These are phyloP conservation scores for Vulpes ferrilata DNA, from an alignment of 2,113 vertebrate genomes.

Conservation along the genomic window DNA sequence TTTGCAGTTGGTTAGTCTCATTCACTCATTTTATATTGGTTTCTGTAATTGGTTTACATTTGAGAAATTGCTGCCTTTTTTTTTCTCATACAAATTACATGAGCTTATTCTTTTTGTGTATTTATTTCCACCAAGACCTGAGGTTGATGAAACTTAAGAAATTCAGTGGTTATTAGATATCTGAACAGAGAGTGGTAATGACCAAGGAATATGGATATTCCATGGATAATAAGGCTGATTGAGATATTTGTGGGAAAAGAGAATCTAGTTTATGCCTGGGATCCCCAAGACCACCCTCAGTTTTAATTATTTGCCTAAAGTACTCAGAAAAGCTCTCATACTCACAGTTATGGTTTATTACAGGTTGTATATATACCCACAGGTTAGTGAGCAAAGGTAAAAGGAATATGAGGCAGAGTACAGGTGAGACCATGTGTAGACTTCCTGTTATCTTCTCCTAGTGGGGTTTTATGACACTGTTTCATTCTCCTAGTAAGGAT, in stretches of 20 bases:
- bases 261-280: too few relatives aligned
- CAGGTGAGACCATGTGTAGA: neutral
- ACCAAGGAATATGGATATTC: neutral
- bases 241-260: neutral
- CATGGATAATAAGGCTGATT: neutral
- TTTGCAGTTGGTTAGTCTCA: neutral
- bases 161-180: neutral
- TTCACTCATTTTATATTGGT: neutral
- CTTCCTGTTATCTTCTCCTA: neutral
- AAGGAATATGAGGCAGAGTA: neutral
- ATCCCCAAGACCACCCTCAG: neutral
- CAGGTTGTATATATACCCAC: too few relatives aligned
- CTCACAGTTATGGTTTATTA: neutral
- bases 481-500: neutral
- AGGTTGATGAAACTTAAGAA: neutral
- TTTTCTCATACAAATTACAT: neutral
- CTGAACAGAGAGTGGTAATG: neutral
- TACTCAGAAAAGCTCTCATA: neutral
- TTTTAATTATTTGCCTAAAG: neutral
- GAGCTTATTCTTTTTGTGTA: neutral
- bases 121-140: neutral
- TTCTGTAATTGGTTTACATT: neutral
- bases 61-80: neutral
- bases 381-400: neutral
- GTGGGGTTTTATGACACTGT: neutral